Evolutionary conservation across 2,888 invertebrate species (phyloP).

Genomic region (Athalia rosae): DNA sequence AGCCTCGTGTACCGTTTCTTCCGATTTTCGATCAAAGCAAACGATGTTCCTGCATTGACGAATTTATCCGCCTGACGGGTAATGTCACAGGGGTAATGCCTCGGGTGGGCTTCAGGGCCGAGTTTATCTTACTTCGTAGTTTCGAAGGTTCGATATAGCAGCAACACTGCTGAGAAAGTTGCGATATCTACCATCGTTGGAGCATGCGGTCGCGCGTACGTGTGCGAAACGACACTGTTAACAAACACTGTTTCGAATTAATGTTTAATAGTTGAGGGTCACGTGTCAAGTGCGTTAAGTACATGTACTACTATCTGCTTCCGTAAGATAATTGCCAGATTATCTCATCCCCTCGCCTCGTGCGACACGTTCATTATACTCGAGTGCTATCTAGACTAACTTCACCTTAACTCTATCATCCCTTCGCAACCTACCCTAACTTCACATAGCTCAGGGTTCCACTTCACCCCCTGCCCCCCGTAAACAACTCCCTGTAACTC

Average conservation of each 20-base stretch:
- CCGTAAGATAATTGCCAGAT: conserved; percentile 10
- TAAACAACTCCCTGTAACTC: not conserved
- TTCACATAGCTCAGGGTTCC: not conserved
- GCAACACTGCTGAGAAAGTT: too few species aligned
- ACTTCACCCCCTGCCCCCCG: not conserved
- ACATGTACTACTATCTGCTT: not conserved
- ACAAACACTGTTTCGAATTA: too few species aligned
- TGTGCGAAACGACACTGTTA: too few species aligned
- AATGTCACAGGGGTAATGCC: not conserved
- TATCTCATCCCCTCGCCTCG: not conserved
- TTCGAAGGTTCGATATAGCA: too few species aligned
- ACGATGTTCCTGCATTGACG: not conserved
- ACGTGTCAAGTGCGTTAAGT: conserved; percentile 14
- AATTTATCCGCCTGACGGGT: conserved; percentile 9
- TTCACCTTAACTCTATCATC: not conserved
- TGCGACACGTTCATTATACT: conserved; percentile 23
- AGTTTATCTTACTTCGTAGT: too few species aligned
- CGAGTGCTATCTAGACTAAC: conserved; percentile 14
- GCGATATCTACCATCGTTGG: too few species aligned
- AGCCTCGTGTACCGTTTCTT: not conserved
- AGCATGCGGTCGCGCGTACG: too few species aligned
- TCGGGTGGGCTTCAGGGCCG: not conserved
- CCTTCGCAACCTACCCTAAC: conserved; percentile 10
- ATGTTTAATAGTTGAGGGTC: not conserved
- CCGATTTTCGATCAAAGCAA: not conserved